Percentiles rank a stretch among this genome's conserved stretches.
These are phyloP conservation scores for Vollenhovia emeryi DNA, from an alignment of 1,140 invertebrate species.

Conservation along the genomic window DNA sequence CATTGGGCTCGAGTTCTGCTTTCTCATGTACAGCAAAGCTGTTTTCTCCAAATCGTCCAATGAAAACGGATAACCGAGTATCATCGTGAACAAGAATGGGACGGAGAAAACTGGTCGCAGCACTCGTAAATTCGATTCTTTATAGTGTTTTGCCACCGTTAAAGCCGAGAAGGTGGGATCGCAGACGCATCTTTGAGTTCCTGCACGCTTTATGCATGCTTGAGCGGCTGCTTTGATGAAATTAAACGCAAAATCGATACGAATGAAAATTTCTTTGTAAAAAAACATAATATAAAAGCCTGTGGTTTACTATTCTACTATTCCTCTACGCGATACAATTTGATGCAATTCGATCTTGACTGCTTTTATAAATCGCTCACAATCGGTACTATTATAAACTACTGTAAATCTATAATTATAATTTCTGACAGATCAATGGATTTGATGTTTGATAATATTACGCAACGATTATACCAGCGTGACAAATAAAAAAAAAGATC, in stretches of 20 bases:
- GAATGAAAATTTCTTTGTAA: neutral
- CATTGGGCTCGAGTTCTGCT: neutral
- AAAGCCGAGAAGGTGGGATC: slow-evolving; percentile 29
- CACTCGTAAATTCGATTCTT: slow-evolving; percentile 75
- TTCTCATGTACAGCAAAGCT: neutral
- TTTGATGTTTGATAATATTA: neutral
- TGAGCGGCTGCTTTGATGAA: slow-evolving; percentile 60
- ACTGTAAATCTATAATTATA: too few species aligned
- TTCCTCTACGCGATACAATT: neutral
- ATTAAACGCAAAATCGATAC: slow-evolving; percentile 24
- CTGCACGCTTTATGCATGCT: neutral
- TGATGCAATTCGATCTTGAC: neutral
- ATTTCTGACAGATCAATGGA: neutral
- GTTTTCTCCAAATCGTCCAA: slow-evolving; percentile 16
- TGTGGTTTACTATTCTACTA: neutral
- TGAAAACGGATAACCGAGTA: neutral
- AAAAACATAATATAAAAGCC: neutral
- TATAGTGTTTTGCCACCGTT: slow-evolving; percentile 71
- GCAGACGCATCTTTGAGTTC: slow-evolving; percentile 23
- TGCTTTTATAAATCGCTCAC: too few species aligned
- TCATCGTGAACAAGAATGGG: slow-evolving; percentile 8
- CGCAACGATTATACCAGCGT: neutral
- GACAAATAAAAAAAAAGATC: neutral
- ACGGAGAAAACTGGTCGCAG: slow-evolving; percentile 5
- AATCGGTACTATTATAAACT: too few species aligned